A percentile compares a stretch with the other conserved stretches of the same genome.
Conservation (phyloP, 1,140 invertebrate species). For the Gryllus bimaculatus region DNA sequence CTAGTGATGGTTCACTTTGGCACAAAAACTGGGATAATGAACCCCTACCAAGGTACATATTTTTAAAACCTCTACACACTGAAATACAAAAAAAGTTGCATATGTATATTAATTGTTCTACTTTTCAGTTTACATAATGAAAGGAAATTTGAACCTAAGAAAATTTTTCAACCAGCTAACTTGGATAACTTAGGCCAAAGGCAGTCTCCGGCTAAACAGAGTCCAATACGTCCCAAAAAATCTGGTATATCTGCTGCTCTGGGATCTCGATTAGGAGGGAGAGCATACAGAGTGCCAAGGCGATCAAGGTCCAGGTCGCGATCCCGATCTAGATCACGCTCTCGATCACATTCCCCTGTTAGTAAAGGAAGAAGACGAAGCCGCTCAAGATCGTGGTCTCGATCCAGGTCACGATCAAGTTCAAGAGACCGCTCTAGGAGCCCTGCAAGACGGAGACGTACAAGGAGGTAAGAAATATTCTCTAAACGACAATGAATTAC, state of each 20-base stretch:
- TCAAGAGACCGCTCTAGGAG: slow-evolving; percentile 18
- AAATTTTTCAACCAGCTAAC: slow-evolving; percentile 8
- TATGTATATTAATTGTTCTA: background rate
- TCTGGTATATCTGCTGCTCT: slow-evolving; percentile 42
- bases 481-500: background rate
- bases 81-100: background rate
- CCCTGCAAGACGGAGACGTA: slow-evolving; percentile 18
- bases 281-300: slow-evolving; percentile 21
- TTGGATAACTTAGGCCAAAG: background rate
- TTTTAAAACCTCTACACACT: background rate
- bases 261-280: slow-evolving; percentile 41
- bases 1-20: slow-evolving; percentile 73
- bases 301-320: slow-evolving; percentile 25
- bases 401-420: slow-evolving; percentile 5
- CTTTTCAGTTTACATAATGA: slow-evolving; percentile 61
- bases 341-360: slow-evolving; percentile 36
- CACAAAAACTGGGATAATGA: slow-evolving; percentile 87
- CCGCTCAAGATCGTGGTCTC: slow-evolving; percentile 15
- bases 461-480: slow-evolving; percentile 17
- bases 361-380: slow-evolving; percentile 12
- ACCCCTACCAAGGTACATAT: slow-evolving; percentile 53
- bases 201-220: background rate
- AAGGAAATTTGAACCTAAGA: slow-evolving; percentile 43
- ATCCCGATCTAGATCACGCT: slow-evolving; percentile 38
- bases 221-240: slow-evolving; percentile 27